These are phyloP conservation scores for Aphyosemion australe DNA, from an alignment of 2,113 vertebrate species.

Conservation along the genomic window DNA sequence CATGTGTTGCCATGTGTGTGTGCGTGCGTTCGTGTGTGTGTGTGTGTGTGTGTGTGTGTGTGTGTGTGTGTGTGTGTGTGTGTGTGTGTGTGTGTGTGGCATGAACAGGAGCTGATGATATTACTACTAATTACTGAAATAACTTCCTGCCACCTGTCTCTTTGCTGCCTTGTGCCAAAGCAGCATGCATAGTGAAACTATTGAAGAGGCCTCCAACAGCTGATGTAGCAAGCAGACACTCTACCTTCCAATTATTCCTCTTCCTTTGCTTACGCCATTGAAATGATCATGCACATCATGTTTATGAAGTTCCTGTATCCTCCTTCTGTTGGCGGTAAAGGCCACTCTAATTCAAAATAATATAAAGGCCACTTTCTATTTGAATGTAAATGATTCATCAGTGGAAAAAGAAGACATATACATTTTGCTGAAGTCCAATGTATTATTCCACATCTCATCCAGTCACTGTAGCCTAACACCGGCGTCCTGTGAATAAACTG, in stretches of 20 bases:
- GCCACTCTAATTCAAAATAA: neutral
- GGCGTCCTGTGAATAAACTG: too few relatives aligned
- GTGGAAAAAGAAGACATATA: neutral
- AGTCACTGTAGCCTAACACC: too few relatives aligned
- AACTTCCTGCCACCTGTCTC: constrained; percentile 95
- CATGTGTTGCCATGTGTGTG: constrained; percentile 82
- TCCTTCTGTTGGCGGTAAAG: neutral
- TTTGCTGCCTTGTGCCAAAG: constrained; percentile 83
- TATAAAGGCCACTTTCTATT: neutral
- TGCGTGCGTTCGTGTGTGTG: too few relatives aligned
- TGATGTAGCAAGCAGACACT: constrained; percentile 16
- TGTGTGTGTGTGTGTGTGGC: constrained; percentile 11
- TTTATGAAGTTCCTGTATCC: neutral
- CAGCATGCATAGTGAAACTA: constrained; percentile 85
- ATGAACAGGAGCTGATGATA: constrained; percentile 84
- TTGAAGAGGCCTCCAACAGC: constrained; percentile 42
- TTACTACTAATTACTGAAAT: constrained; percentile 95
- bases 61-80: too few relatives aligned
- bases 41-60: too few relatives aligned
- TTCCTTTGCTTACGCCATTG: neutral
- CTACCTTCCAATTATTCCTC: neutral
- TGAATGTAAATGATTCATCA: neutral
- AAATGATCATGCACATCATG: neutral
- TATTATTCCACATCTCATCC: too few relatives aligned
- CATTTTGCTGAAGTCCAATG: too few relatives aligned